Evolutionary conservation across 2,113 vertebrate species (phyloP), one percentile per base, ranked within the genome.

Genomic region (Falco punctatus): DNA sequence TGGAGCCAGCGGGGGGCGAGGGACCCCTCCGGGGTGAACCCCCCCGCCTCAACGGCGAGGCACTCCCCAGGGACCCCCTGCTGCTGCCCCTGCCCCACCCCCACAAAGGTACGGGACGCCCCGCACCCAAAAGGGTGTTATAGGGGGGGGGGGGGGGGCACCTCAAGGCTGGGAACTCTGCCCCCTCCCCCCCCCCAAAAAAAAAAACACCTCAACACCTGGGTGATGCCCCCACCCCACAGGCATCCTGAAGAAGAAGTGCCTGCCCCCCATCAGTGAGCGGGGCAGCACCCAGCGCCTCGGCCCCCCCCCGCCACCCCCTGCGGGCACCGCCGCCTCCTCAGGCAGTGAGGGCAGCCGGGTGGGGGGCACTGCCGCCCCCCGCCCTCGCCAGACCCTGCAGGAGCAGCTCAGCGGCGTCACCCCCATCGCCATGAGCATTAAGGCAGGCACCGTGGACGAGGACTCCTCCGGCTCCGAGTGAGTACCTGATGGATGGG

Each of bases 401-500:
- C 98, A 97, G 49, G 98, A 99, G 64, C 98, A 98, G 94, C 97
- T 98, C 49, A 99, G 99, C 0, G 98, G 98, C 9, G 97, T 98
- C 18, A 97, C 97, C n/a, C 98, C 98, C 86, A 97, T 98, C 16
- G 98, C 98, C 79, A 97, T 99, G 98, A 99, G 98, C 95, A 98
- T 99, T 98, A 98, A 98, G 90, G 98, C 98, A 0, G 98, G 98
- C 97, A 99, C 98, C 0, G 98, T 98, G 95, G 99, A 99, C 2
- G 99, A 99, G 38, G 99, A 99, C 96, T 99, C 99, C 0, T 99
- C 99, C 3, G 99, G 98, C 94, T 99, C 99, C 38, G 99, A 99
- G 99, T 99, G 98, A 99, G 99, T 99, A 80, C 42, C 61, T 46
- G 13, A 42, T 42, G 42, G 42, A 42, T 38, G 46, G 38, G 33